Percentiles rank a stretch among this genome's conserved stretches.
phyloP scores from a whole-genome alignment of 2,797 vertebrate species.

The Ctenopoma kingsleyae region DNA sequence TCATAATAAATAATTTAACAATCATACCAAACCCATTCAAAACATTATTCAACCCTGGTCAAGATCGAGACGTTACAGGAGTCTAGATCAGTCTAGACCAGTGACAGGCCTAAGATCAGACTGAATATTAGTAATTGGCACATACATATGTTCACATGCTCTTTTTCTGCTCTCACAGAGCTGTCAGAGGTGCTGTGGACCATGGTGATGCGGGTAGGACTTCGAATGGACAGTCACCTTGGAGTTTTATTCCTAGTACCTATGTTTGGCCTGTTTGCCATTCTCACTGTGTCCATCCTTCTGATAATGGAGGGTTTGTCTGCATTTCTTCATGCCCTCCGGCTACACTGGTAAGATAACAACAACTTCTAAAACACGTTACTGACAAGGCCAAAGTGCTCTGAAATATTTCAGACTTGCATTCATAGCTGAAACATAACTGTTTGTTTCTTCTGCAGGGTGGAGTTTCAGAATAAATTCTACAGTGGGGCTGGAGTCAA shows the following conservation, averaged over 20 bases:
- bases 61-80: neutral
- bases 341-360: conserved; percentile 92
- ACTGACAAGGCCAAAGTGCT: neutral
- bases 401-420: conserved; percentile 16
- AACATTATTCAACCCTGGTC: neutral
- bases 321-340: conserved; percentile 96
- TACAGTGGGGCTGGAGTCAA: conserved; percentile 93
- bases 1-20: neutral
- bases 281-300: conserved; percentile 94
- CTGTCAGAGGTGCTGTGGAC: conserved; percentile 95
- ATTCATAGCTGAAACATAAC: neutral
- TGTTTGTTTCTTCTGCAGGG: conserved; percentile 84
- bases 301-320: conserved; percentile 97
- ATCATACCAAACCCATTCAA: neutral
- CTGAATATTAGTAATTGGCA: neutral
- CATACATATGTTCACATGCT: neutral
- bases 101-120: neutral
- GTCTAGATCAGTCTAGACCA: neutral
- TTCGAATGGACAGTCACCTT: conserved; percentile 84
- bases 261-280: conserved; percentile 88
- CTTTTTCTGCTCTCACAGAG: conserved; percentile 80
- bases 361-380: neutral
- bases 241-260: conserved; percentile 92
- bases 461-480: conserved; percentile 99
- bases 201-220: conserved; percentile 94